phyloP scores from a whole-genome alignment of 2,888 invertebrate genomes.

The Argyresthia albistria region DNA sequence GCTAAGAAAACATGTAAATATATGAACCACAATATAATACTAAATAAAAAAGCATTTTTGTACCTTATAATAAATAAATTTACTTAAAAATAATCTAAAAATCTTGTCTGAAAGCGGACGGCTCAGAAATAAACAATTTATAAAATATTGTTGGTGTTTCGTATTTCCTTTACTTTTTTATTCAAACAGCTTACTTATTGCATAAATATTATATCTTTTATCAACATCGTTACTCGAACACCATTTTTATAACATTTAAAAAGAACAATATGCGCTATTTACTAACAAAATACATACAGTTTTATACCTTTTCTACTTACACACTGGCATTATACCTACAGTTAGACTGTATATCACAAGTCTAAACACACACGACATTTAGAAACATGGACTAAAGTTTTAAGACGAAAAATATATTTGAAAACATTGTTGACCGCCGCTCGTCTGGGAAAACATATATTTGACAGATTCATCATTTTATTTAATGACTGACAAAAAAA shows the following conservation, averaged over 20 bases:
- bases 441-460: not conserved
- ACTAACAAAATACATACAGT: not conserved
- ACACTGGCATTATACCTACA: not conserved
- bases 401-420: conserved; percentile 6
- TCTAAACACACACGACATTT: conserved; percentile 46
- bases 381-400: conserved; percentile 20
- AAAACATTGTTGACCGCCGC: conserved; percentile 18
- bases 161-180: not conserved
- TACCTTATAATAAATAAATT: not conserved
- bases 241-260: not conserved
- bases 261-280: not conserved
- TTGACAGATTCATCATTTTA: not conserved
- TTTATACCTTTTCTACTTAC: not conserved
- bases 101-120: not conserved
- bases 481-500: not conserved
- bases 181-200: too few relatives aligned
- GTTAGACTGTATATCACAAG: conserved; percentile 10
- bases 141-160: not conserved
- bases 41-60: not conserved
- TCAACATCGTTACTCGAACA: too few relatives aligned
- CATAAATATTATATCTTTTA: too few relatives aligned
- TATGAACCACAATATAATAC: not conserved
- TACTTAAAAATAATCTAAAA: not conserved
- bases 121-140: not conserved
- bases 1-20: not conserved